Base-by-base conservation (phyloP, 1,140 invertebrate species). In the Mactra quadrangularis region DNA sequence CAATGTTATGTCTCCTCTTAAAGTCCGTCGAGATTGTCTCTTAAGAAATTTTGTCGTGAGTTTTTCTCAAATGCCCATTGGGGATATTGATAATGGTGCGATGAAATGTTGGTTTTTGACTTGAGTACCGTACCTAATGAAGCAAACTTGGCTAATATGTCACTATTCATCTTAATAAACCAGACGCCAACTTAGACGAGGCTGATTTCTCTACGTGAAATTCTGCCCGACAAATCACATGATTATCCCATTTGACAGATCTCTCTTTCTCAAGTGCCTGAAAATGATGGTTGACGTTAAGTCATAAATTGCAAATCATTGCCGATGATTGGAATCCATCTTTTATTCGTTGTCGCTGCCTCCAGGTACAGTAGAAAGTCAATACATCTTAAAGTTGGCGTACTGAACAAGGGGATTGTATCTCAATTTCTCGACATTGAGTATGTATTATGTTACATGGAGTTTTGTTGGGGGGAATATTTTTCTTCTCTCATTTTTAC, bases 171-270 rank as follows among this genome's bases (percentile, higher is more conserved):
- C 50, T 81, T 81, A 81, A 70, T 81, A 81, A 81, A 50, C 25
- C 77, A 47, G 38, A 57, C 60, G n/a, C 27, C 25, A 59, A 35
- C 9, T 52, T 47, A 27, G 55, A 50, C 19, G 47, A 27, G 45
- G 27, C 38, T 60, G 64, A 13, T 71, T 81, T 81, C 66, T 81
- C 52, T 22, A 41, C 64, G 41, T 47, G 50, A 50, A 81, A 70
- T 81, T 71, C 53, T 70, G 38, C 22, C 66, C 31, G 52, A 71
- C 47, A 71, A 81, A 81, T 81, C 53, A 35, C 41, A 31, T 81
- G 77, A 81, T 81, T 81, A 81, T 66, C 64, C 29, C 22, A 62
- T 81, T 60, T 70, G 77, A 81, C 77, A 60, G 50, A 71, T 66
- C 77, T 53, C 38, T 31, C 55, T 38, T 35, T 50, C 22, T 68